Evolutionary conservation across 2,797 vertebrate genomes (phyloP).

Genomic region (Pitangus sulphuratus): DNA sequence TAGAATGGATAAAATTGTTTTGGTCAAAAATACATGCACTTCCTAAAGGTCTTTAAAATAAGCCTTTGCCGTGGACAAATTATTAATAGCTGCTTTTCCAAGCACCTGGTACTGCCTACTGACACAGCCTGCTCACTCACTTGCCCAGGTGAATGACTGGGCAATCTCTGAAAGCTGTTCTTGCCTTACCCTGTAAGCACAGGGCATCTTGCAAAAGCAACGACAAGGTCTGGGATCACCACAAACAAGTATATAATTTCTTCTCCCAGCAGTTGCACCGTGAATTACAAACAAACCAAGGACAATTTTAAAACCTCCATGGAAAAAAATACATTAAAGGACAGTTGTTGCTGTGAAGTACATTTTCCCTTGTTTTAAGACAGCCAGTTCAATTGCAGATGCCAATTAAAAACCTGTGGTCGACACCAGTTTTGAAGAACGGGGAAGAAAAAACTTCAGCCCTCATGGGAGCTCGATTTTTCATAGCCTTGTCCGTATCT

Average conservation of each 20-base stretch:
- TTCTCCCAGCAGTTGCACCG: not conserved
- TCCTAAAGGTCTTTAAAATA: not conserved
- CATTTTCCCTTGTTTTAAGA: not conserved
- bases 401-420: not conserved
- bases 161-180: not conserved
- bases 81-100: not conserved
- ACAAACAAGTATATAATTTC: not conserved
- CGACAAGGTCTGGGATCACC: not conserved
- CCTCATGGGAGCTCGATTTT: accelerated
- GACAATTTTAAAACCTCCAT: not conserved
- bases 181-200: not conserved
- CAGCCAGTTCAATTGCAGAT: not conserved
- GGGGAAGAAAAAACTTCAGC: not conserved
- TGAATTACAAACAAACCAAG: not conserved
- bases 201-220: not conserved
- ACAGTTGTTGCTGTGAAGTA: not conserved
- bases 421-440: not conserved
- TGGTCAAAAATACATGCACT: not conserved
- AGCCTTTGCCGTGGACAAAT: not conserved
- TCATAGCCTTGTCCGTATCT: accelerated
- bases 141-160: not conserved
- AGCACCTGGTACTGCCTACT: not conserved
- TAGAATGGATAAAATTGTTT: not conserved
- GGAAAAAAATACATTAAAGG: not conserved
- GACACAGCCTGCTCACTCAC: not conserved